A percentile compares a stretch with the other conserved stretches of the same genome.
Evolutionary conservation across 2,888 invertebrate genomes (phyloP).

Genomic region (Petrophora chlorosata): DNA sequence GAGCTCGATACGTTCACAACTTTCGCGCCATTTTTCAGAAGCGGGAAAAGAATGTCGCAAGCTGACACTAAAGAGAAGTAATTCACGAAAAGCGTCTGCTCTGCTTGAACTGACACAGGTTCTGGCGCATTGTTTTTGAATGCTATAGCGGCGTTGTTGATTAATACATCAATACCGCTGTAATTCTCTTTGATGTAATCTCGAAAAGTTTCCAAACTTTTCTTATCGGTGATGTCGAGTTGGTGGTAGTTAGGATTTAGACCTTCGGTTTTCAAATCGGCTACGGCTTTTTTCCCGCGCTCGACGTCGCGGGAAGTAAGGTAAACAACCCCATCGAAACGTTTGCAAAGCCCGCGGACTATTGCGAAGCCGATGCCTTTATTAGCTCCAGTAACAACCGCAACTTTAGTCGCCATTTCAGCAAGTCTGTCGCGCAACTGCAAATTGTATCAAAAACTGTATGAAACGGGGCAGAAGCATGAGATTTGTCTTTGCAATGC

Average conservation of each 20-base stretch:
- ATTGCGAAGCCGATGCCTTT: conserved; percentile 89
- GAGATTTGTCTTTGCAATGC: too few species aligned
- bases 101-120: conserved; percentile 87
- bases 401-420: conserved; percentile 61
- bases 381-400: conserved; percentile 88
- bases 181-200: conserved; percentile 85
- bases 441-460: too few species aligned
- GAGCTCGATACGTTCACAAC: conserved; percentile 90
- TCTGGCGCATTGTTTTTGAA: conserved; percentile 85
- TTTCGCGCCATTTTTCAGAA: conserved; percentile 86
- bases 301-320: conserved; percentile 86
- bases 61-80: conserved; percentile 86
- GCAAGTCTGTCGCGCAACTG: too few species aligned
- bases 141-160: conserved; percentile 91
- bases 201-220: conserved; percentile 84
- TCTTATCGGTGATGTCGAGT: conserved; percentile 86
- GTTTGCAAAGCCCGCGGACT: conserved; percentile 86
- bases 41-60: conserved; percentile 88
- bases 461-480: too few species aligned
- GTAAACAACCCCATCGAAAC: conserved; percentile 87
- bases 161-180: conserved; percentile 87
- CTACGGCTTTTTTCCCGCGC: conserved; percentile 84
- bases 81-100: conserved; percentile 87
- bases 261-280: conserved; percentile 82
- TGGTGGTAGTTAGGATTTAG: conserved; percentile 86